Conservation (phyloP, 1,140 invertebrate species). For the Mya arenaria region DNA sequence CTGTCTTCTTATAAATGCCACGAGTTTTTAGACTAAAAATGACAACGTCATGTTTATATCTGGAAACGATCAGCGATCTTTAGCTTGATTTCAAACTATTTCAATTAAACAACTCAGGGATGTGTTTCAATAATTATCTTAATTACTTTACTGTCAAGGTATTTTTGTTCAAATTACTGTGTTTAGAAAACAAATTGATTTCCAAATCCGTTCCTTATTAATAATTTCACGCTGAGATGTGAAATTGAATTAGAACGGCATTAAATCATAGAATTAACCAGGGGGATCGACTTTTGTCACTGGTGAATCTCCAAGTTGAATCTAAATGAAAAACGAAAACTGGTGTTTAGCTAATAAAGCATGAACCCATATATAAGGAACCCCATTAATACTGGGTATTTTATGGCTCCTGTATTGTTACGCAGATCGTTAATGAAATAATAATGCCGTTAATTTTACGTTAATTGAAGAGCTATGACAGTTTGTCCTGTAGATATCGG, state of each 20-base stretch:
- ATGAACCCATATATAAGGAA: conserved; percentile 11
- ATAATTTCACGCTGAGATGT: conserved; percentile 26
- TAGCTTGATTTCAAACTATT: no score
- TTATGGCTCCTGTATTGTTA: not conserved
- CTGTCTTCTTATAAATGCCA: no score
- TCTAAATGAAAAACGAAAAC: conserved; percentile 37
- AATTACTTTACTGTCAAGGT: not conserved
- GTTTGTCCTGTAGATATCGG: not conserved
- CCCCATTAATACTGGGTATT: conserved; percentile 26
- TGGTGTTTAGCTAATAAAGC: conserved; percentile 41
- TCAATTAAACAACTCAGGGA: no score
- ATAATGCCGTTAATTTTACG: conserved; percentile 42
- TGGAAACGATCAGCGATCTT: no score
- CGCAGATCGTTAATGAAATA: conserved; percentile 31
- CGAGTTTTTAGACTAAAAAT: no score
- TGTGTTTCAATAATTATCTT: no score
- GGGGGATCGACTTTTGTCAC: not conserved
- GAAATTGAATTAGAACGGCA: conserved; percentile 36
- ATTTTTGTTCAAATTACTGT: conserved; percentile 8
- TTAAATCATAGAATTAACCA: conserved; percentile 30
- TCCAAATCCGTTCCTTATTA: conserved; percentile 13
- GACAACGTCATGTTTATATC: no score
- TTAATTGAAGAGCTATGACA: conserved; percentile 26
- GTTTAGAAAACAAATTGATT: not conserved
- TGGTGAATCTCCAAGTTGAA: conserved; percentile 34